These are phyloP conservation scores for Notolabrus celidotus DNA, from an alignment of 2,797 vertebrate genomes.

Conservation along the genomic window DNA sequence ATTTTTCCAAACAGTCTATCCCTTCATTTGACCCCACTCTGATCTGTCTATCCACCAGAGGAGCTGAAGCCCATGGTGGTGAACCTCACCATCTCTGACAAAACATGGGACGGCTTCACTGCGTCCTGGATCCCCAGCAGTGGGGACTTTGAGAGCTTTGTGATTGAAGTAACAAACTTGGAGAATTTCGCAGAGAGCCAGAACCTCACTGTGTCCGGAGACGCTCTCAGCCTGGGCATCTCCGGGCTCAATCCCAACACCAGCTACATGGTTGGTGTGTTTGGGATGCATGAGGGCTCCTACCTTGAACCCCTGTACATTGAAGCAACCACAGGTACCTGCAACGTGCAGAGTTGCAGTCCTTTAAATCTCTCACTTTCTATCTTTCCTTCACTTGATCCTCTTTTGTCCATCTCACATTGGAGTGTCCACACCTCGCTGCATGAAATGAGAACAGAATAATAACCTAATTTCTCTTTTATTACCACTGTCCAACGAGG, in stretches of 20 bases:
- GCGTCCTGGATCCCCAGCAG: constrained; percentile 89
- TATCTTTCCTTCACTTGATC: constrained; percentile 3
- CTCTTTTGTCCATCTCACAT: constrained; percentile 37
- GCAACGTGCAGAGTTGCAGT: constrained; percentile 47
- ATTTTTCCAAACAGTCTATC: constrained; percentile 34
- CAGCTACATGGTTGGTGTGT: constrained; percentile 89
- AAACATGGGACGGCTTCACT: constrained; percentile 90
- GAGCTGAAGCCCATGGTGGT: constrained; percentile 86
- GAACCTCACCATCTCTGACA: constrained; percentile 84
- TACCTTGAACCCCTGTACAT: constrained; percentile 87
- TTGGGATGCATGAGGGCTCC: constrained; percentile 86
- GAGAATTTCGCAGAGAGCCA: constrained; percentile 79
- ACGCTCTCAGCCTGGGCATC: constrained; percentile 81
- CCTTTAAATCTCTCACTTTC: constrained; percentile 19
- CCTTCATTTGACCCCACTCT: constrained; percentile 68
- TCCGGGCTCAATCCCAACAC: constrained; percentile 88
- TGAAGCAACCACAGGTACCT: constrained; percentile 92
- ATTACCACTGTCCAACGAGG: constrained; percentile 35
- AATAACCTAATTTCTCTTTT: constrained; percentile 61
- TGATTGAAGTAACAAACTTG: constrained; percentile 92
- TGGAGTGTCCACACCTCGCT: constrained; percentile 40
- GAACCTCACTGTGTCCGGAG: constrained; percentile 88
- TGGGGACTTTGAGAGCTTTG: constrained; percentile 90
- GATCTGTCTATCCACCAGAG: constrained; percentile 89
- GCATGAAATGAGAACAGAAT: constrained; percentile 65